Conservation (phyloP, 1,140 invertebrate genomes). For the Lutraria rhynchaena region DNA sequence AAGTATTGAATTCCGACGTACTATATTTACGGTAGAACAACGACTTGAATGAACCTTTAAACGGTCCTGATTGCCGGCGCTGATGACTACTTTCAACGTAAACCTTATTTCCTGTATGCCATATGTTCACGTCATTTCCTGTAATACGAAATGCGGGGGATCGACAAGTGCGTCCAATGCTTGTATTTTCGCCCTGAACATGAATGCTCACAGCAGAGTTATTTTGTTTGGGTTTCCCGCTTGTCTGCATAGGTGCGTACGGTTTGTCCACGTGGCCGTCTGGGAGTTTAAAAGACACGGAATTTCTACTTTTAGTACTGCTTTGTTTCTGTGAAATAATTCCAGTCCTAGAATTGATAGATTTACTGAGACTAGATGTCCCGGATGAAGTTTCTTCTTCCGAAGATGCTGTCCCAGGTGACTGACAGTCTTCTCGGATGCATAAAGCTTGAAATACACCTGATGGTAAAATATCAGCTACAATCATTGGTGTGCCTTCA, state of each 20-base stretch:
- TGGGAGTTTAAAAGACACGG: conserved; percentile 51
- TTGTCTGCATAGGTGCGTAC: conserved; percentile 47
- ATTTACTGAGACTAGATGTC: conserved; percentile 21
- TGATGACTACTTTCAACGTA: not conserved
- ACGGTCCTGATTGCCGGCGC: conserved; percentile 21
- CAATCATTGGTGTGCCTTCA: conserved; percentile 7
- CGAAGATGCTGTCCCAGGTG: not conserved
- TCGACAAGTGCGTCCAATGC: not conserved
- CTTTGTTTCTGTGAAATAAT: conserved; percentile 25
- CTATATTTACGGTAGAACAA: conserved; percentile 33
- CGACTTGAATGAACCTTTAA: conserved; percentile 41
- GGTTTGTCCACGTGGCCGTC: conserved; percentile 55
- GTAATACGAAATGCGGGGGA: not conserved
- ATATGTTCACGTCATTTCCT: not conserved
- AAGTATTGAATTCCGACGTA: not conserved
- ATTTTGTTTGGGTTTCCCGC: not conserved
- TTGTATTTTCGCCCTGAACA: too few relatives aligned
- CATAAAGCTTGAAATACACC: conserved; percentile 28
- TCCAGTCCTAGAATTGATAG: conserved; percentile 38
- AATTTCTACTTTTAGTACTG: conserved; percentile 23
- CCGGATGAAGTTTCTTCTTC: conserved; percentile 23
- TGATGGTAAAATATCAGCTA: conserved; percentile 34
- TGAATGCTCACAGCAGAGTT: not conserved
- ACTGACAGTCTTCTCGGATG: not conserved
- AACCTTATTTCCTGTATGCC: conserved; percentile 26